Evolutionary conservation across 2,113 vertebrate genomes (phyloP).

Genomic region (Lamprotornis superbus): DNA sequence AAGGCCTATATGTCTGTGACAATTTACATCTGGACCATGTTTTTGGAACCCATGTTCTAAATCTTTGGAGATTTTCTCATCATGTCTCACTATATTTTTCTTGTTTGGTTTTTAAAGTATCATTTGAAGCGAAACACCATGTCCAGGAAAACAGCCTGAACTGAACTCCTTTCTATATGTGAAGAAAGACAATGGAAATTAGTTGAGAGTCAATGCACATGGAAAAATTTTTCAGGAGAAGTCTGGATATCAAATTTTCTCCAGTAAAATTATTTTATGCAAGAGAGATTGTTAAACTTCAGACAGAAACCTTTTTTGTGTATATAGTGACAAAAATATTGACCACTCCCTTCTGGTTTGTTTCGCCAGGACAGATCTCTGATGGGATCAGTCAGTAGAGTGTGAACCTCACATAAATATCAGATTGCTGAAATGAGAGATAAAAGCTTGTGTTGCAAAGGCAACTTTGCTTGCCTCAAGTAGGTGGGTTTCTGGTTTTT

Average conservation of each 20-base stretch:
- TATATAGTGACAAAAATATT: neutral
- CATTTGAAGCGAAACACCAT: neutral
- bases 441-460: neutral
- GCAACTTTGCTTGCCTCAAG: neutral
- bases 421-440: neutral
- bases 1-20: constrained; percentile 16
- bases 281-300: neutral
- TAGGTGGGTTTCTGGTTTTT: neutral
- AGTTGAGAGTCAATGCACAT: neutral
- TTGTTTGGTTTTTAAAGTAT: neutral
- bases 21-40: constrained; percentile 5
- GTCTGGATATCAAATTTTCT: constrained; percentile 10
- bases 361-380: constrained; percentile 22
- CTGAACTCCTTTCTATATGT: neutral
- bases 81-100: constrained; percentile 32
- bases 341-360: neutral
- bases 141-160: neutral
- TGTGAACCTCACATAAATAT: neutral
- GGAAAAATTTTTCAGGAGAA: neutral
- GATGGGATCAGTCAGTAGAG: neutral
- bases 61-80: constrained; percentile 42
- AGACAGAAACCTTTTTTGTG: neutral
- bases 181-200: neutral
- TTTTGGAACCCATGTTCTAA: neutral
- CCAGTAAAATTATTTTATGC: neutral